Conservation (phyloP, 2,113 vertebrate genomes). For the Dicrurus megarhynchus region DNA sequence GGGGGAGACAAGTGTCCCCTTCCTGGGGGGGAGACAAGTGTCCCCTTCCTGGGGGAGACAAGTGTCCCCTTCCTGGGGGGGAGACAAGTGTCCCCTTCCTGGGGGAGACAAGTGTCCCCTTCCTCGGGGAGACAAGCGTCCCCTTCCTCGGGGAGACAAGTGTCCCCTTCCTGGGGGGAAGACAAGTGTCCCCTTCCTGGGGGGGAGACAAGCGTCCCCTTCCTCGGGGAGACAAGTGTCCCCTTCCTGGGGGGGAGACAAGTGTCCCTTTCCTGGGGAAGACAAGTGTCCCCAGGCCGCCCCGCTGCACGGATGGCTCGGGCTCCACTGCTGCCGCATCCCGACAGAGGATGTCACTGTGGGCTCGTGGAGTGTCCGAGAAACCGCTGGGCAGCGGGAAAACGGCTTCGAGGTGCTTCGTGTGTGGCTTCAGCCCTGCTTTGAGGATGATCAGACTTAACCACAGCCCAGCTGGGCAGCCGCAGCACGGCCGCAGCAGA, state of each 20-base stretch:
- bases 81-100: neutral
- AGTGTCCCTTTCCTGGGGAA: too few species aligned
- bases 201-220: neutral
- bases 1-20: neutral
- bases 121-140: neutral
- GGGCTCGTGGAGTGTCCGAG: neutral
- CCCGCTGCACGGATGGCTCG: rapidly evolving
- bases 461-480: neutral
- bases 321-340: neutral
- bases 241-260: too few species aligned
- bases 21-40: too few species aligned
- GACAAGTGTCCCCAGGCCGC: neutral
- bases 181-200: neutral
- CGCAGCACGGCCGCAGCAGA: rapidly evolving
- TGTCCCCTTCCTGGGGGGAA: too few species aligned
- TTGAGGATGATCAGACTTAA: neutral
- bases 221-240: neutral
- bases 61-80: too few species aligned
- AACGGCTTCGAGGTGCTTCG: rapidly evolving
- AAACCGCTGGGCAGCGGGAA: rapidly evolving
- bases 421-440: rapidly evolving
- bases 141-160: neutral
- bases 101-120: neutral
- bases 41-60: neutral
- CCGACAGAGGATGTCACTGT: slow-evolving; percentile 47